Evolutionary conservation across 2,113 vertebrate species (phyloP), one percentile per base, ranked within the genome.

Genomic region (Rhegmatorhina hoffmannsi): DNA sequence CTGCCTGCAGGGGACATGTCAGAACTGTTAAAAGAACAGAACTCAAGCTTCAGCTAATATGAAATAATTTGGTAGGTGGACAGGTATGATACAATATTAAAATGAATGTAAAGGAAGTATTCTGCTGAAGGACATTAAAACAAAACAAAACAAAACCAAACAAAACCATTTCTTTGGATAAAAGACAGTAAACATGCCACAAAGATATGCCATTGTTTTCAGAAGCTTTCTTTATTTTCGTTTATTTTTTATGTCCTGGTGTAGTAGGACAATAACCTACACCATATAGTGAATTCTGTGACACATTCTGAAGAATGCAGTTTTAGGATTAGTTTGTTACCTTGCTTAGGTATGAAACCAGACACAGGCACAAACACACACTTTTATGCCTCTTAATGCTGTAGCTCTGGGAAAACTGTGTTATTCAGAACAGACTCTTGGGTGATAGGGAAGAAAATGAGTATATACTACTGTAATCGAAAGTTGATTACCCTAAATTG

Each of bases 371-470:
- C 9, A 33, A 46, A 59, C 13, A 43, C 11, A 8, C 6, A 50
- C 2, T 44, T 49, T 62, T 55, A 14, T 86, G 34, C 5, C 3
- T 86, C 47, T 83, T 86, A 78, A 74, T 78, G 34, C 14, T 63
- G 47, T 74, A 70, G 38, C 38, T 86, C 67, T 91, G 75, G 63
- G 47, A 83, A 91, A 87, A 74, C 40, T 36, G 2, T 64, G 18
- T 50, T 91, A 72, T 56, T 94, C 69, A 94, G 72, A 81, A 59
- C 67, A 85, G 33, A 13, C 34, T 83, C 59, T 40, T 44, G 49
- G 52, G 34, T 93, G 19, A 83, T 38, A 74, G 55, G 47, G 63
- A 84, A 93, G 75, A 90, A 96, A 93, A 90, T 90, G 3, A 81
- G 24, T 85, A 50, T 88, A 90, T 81, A 60, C 43, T 0, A 0